Percentiles rank a stretch among this genome's conserved stretches.
These are phyloP conservation scores for Bombus consobrinus DNA, from an alignment of 1,140 invertebrate species.

Conservation along the genomic window DNA sequence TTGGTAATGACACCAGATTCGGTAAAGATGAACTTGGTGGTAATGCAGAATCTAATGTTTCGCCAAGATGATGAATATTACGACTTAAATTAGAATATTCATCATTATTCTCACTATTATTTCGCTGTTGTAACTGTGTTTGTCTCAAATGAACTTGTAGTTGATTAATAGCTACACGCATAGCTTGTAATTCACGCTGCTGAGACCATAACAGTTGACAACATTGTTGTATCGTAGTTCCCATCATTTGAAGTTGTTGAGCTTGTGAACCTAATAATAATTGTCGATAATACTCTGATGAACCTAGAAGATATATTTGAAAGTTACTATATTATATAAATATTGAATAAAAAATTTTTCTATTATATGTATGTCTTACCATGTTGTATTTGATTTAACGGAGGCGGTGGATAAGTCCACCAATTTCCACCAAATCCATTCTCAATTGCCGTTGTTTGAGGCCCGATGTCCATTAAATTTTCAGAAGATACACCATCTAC, in stretches of 20 bases:
- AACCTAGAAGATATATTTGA: conserved; percentile 46
- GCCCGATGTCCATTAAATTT: conserved; percentile 75
- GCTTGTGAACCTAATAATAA: conserved; percentile 83
- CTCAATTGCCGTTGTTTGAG: conserved; percentile 69
- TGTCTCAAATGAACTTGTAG: conserved; percentile 74
- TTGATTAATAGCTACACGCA: conserved; percentile 79
- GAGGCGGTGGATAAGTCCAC: conserved; percentile 65
- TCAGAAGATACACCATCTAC: conserved; percentile 72
- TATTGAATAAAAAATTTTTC: neutral
- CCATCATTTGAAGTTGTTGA: conserved; percentile 85
- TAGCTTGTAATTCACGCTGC: conserved; percentile 84
- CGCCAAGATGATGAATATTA: conserved; percentile 68
- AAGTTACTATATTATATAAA: conserved; percentile 6
- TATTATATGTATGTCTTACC: conserved; percentile 60
- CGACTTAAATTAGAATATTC: conserved; percentile 73
- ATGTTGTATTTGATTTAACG: conserved; percentile 69
- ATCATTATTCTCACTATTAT: conserved; percentile 66
- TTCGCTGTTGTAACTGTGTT: conserved; percentile 56
- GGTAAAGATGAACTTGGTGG: conserved; percentile 77
- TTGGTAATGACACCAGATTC: conserved; percentile 76
- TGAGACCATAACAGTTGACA: conserved; percentile 86
- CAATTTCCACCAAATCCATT: conserved; percentile 71
- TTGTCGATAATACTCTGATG: conserved; percentile 77
- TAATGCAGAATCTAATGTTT: conserved; percentile 68
- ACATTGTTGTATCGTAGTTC: conserved; percentile 85